A percentile compares a stretch with the other conserved stretches of the same genome.
These are phyloP conservation scores for Danionella cerebrum DNA, from an alignment of 2,113 vertebrate genomes.

Conservation along the genomic window DNA sequence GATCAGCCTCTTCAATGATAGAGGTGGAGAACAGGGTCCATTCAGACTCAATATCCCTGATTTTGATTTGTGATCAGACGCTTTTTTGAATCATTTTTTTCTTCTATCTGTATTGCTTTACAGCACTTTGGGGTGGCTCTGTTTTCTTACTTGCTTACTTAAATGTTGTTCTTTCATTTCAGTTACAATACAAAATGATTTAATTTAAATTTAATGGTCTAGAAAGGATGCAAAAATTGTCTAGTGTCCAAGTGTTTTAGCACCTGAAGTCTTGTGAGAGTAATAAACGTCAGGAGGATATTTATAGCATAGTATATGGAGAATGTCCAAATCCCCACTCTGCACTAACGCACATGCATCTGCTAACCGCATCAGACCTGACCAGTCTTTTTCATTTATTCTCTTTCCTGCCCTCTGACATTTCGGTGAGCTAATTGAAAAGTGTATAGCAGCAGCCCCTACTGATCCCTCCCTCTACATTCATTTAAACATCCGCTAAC, in stretches of 20 bases:
- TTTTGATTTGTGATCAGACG: no score
- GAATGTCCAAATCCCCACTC: conserved; percentile 84
- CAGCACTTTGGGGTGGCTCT: no score
- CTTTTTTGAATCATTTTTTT: no score
- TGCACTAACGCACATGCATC: conserved; percentile 82
- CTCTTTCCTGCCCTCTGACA: conserved; percentile 27
- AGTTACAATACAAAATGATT: not conserved
- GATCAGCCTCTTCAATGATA: no score
- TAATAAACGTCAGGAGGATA: conserved; percentile 90
- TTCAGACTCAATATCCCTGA: no score
- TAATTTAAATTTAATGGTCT: conserved; percentile 37
- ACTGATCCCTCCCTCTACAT: conserved; percentile 45
- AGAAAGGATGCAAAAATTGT: conserved; percentile 50
- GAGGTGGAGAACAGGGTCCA: no score
- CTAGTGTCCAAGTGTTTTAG: conserved; percentile 81
- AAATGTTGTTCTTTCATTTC: not conserved
- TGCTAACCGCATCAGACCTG: conserved; percentile 81
- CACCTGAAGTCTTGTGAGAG: conserved; percentile 87
- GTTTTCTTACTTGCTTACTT: not conserved
- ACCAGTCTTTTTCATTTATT: conserved; percentile 24
- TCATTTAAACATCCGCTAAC: conserved; percentile 53
- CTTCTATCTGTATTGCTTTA: no score
- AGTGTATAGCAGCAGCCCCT: conserved; percentile 51
- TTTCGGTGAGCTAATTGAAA: conserved; percentile 70
- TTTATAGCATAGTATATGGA: conserved; percentile 89